A percentile compares a stretch with the other conserved stretches of the same genome.
Evolutionary conservation across 2,888 invertebrate species (phyloP).

Genomic region (Suillia variegata): DNA sequence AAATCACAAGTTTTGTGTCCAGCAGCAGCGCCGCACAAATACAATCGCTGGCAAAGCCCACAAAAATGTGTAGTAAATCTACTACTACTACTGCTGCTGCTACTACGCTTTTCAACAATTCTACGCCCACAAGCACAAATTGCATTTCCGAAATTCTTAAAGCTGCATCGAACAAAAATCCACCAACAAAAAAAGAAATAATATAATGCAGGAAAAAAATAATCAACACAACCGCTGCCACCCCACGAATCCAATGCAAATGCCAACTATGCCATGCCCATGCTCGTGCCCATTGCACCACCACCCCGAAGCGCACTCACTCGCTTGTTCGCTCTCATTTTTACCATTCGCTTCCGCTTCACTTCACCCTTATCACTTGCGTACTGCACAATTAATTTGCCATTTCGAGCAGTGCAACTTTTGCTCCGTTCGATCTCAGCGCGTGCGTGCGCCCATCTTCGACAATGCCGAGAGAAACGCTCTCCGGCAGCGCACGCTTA

Average conservation of each 20-base stretch:
- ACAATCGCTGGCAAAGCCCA: too few relatives aligned
- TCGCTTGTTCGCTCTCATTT: conserved; percentile 13
- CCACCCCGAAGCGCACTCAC: conserved; percentile 16
- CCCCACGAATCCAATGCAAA: conserved; percentile 4
- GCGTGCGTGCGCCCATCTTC: conserved; percentile 7
- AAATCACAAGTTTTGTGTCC: too few relatives aligned
- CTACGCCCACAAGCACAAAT: too few relatives aligned
- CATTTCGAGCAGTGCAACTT: conserved; percentile 4
- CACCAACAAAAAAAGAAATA: too few relatives aligned
- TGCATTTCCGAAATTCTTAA: neutral
- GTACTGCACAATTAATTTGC: conserved; percentile 2
- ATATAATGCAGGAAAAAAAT: too few relatives aligned
- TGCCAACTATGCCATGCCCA: too few relatives aligned
- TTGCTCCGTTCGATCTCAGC: neutral
- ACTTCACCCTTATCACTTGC: neutral
- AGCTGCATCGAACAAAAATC: too few relatives aligned
- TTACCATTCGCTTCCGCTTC: neutral
- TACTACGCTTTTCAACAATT: too few relatives aligned
- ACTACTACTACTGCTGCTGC: too few relatives aligned
- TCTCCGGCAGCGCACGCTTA: neutral
- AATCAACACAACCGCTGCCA: neutral
- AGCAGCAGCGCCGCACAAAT: too few relatives aligned
- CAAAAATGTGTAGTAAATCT: too few relatives aligned
- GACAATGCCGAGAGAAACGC: neutral
- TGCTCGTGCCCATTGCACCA: too few relatives aligned